Conservation (phyloP, 2,888 invertebrate genomes). For the Uropetala carovei region DNA sequence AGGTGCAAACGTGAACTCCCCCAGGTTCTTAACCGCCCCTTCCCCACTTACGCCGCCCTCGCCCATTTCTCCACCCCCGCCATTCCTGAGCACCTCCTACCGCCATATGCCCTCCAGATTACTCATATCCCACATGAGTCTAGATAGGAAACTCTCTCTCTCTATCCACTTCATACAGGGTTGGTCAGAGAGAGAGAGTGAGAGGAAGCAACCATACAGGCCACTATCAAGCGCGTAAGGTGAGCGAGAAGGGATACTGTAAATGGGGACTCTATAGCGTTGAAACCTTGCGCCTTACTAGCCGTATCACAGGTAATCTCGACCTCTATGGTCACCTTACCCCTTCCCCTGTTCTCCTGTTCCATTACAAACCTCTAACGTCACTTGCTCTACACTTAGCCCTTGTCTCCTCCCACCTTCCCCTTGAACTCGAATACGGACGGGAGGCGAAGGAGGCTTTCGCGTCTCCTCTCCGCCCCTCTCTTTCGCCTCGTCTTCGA, state of each 20-base stretch:
- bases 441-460: neutral
- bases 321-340: neutral
- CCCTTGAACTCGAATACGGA: neutral
- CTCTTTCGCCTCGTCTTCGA: too few species aligned
- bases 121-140: neutral
- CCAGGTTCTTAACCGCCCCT: neutral
- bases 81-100: neutral
- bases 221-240: neutral
- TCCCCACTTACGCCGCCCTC: neutral
- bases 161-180: too few species aligned
- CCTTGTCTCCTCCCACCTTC: neutral
- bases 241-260: neutral
- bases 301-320: conserved; percentile 25
- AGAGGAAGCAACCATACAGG: neutral
- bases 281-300: conserved; percentile 17
- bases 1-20: neutral
- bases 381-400: neutral
- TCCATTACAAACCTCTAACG: neutral
- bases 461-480: too few species aligned
- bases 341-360: neutral
- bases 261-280: neutral
- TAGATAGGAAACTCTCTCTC: too few species aligned
- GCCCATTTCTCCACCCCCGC: neutral
- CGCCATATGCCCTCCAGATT: neutral
- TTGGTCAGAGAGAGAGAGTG: neutral